Evolutionary conservation across 2,888 invertebrate species (phyloP).

Genomic region (Macrostomum cliftonense): DNA sequence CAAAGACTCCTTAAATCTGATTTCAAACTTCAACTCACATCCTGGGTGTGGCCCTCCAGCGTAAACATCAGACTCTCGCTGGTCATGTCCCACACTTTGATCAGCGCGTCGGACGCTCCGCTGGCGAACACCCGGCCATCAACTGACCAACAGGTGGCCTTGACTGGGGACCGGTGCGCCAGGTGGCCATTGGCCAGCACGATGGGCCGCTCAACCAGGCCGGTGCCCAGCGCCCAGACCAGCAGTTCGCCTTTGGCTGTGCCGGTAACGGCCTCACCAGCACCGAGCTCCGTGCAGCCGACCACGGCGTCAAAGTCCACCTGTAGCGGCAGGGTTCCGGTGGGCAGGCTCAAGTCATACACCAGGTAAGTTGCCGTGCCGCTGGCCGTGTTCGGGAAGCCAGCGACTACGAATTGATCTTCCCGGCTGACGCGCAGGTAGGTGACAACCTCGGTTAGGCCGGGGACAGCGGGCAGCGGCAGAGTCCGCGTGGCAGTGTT

Average conservation of each 20-base stretch:
- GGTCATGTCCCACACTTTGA: constrained; percentile 34
- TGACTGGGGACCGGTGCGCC: too few species aligned
- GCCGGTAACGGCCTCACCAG: constrained; percentile 30
- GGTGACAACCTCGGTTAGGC: constrained; percentile 18
- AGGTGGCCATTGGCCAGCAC: too few species aligned
- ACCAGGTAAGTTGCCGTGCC: constrained; percentile 33
- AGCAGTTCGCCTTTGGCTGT: constrained; percentile 33
- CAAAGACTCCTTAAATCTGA: too few species aligned
- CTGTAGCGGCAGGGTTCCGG: too few species aligned
- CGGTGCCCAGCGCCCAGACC: constrained; percentile 33
- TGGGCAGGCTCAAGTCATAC: constrained; percentile 23
- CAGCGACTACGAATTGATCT: constrained; percentile 32
- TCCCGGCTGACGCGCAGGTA: constrained; percentile 28
- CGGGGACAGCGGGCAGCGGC: too few species aligned
- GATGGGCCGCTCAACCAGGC: constrained; percentile 10
- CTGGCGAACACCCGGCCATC: constrained; percentile 32
- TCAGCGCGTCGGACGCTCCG: constrained; percentile 29
- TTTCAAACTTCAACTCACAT: constrained; percentile 27
- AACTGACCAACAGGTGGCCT: too few species aligned
- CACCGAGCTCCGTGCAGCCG: too few species aligned
- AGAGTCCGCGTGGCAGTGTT: too few species aligned
- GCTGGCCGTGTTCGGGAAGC: constrained; percentile 33
- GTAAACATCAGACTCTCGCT: constrained; percentile 29
- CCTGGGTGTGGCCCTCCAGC: constrained; percentile 31
- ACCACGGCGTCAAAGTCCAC: too few species aligned